Base-by-base conservation (phyloP, 2,113 vertebrate species). In the Psephotus haematonotus region DNA sequence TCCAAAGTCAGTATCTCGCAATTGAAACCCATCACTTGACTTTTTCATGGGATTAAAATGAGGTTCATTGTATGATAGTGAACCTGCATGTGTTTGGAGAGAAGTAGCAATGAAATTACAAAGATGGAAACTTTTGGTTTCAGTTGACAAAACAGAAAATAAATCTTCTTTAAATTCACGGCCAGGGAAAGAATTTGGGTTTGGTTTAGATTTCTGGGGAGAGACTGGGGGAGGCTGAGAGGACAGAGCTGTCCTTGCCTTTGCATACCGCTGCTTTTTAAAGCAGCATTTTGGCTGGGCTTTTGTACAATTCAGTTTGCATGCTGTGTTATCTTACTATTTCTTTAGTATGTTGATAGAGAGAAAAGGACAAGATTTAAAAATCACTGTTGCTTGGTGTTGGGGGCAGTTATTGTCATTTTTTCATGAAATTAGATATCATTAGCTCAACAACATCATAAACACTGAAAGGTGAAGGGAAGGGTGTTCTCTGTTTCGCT, bases 271-370 rank as follows among this genome's bases (percentile, higher is more conserved):
- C 90, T 80, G 81, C 96, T 97, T 92, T 95, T 91, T 95, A 95
- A 95, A 96, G 96, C 82, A 46, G 91, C 82, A 79, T 93, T 83
- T 94, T 93, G 92, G 93, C 94, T 88, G 91, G 87, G 85, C 97
- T 96, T 98, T 96, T 93, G 81, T 94, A 94, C 95, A 94, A 89
- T 75, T 96, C 95, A 88, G 96, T 97, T 96, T 95, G 91, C 95
- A 81, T 92, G 65, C 86, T 84, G 0, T 67, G 41, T 81, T 94
- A 92, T 96, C 90, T 95, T 95, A 79, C 35, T 92, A 43, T 83
- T 93, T 96, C 65, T 35, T 86, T 86, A 92, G 93, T 96, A 86
- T 91, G 78, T 63, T 33, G 63, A 89, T 88, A 92, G 85, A 27
- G 52, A 57, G 64, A 81, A 88, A 63, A 82, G 33, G 23, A 27